These are phyloP conservation scores for Gymnothorax reevesii DNA, from an alignment of 2,797 vertebrate genomes.

Conservation along the genomic window DNA sequence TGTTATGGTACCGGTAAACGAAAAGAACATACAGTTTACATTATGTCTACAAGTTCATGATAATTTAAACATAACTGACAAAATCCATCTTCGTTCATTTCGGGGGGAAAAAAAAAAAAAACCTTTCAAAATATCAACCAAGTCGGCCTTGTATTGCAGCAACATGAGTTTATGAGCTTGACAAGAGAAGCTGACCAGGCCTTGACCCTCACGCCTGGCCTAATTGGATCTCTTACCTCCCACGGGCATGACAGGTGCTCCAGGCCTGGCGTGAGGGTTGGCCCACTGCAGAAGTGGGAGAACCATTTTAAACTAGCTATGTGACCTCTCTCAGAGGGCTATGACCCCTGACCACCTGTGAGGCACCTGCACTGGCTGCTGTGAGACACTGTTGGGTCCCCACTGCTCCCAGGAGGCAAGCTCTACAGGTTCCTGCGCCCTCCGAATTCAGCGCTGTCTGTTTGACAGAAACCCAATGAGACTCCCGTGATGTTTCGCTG, in stretches of 20 bases:
- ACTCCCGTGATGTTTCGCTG: not conserved
- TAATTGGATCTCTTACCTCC: slow-evolving; percentile 64
- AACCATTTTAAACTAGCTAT: slow-evolving; percentile 62
- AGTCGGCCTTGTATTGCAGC: not conserved
- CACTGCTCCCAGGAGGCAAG: slow-evolving; percentile 27
- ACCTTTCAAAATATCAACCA: not conserved
- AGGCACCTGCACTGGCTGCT: slow-evolving; percentile 68
- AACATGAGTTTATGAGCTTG: not conserved
- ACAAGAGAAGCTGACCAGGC: not conserved
- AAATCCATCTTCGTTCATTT: not conserved
- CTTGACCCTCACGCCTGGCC: slow-evolving; percentile 8
- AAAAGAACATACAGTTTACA: not conserved
- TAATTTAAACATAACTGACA: not conserved
- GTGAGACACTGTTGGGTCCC: slow-evolving; percentile 46
- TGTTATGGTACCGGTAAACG: not conserved
- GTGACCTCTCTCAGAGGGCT: slow-evolving; percentile 44
- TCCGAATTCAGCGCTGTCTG: not conserved
- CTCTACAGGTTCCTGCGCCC: not conserved
- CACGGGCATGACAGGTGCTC: slow-evolving; percentile 79
- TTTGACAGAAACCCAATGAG: not conserved
- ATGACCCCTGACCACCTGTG: slow-evolving; percentile 59
- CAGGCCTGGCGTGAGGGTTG: slow-evolving; percentile 26
- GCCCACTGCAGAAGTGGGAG: slow-evolving; percentile 35
- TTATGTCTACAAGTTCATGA: not conserved
- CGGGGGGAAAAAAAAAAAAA: not conserved